These are phyloP conservation scores for Formicarius rufipectus DNA, from an alignment of 2,113 vertebrate species.

Conservation along the genomic window DNA sequence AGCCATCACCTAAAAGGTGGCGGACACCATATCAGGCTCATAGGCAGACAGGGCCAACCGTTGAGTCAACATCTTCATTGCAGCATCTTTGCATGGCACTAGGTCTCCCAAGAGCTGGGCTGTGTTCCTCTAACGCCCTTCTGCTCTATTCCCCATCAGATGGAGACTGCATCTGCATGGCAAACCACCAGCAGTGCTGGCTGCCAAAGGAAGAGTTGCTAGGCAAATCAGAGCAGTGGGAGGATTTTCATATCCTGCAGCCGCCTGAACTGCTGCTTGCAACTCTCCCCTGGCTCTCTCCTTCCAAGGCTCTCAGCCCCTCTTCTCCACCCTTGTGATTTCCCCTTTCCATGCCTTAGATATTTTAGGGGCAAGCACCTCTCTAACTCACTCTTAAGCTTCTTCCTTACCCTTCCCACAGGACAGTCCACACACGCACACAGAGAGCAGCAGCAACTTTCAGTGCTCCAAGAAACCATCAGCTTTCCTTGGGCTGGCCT, in stretches of 20 bases:
- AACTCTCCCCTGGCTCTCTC: background rate
- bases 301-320: background rate
- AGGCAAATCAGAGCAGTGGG: conserved; percentile 13
- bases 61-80: background rate
- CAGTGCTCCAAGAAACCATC: background rate
- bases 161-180: conserved; percentile 24
- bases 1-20: background rate
- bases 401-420: background rate
- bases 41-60: background rate
- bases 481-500: background rate
- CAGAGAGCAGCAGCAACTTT: background rate
- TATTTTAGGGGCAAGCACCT: background rate
- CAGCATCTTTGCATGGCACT: background rate
- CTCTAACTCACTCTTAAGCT: background rate
- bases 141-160: background rate
- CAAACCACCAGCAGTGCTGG: background rate
- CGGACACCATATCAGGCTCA: background rate
- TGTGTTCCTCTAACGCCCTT: background rate
- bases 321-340: background rate
- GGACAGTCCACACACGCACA: background rate
- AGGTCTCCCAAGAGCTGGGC: background rate
- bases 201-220: conserved; percentile 8
- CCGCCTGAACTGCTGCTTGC: background rate
- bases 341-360: background rate
- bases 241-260: background rate